Conservation (phyloP, 2,888 invertebrate species). For the Anorthoa munda region DNA sequence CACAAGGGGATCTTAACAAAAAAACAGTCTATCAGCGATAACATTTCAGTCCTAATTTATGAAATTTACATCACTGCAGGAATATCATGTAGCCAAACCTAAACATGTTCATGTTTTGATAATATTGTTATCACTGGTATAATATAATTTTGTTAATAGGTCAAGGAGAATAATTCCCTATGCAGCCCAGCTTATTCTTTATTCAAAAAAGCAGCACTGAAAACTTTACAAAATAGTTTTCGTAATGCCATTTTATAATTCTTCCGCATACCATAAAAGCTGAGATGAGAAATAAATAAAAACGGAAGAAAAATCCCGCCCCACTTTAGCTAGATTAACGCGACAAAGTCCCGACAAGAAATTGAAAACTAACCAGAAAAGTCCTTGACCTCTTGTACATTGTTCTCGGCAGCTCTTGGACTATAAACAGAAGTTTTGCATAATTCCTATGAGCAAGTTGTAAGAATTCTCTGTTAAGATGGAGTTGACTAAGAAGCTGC, state of each 20-base stretch:
- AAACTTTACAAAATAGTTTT: not conserved
- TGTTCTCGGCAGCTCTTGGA: slow-evolving; percentile 22
- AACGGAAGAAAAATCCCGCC: slow-evolving; percentile 31
- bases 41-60: too few species aligned
- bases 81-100: too few species aligned
- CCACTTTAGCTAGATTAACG: slow-evolving; percentile 45
- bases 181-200: not conserved
- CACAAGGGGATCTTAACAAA: too few species aligned
- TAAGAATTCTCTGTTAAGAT: slow-evolving; percentile 8
- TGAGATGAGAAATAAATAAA: slow-evolving; percentile 46
- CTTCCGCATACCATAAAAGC: slow-evolving; percentile 22
- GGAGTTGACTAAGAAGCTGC: not conserved
- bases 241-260: slow-evolving; percentile 21
- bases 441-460: slow-evolving; percentile 20
- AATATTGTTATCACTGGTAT: too few species aligned
- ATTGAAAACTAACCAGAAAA: slow-evolving; percentile 49
- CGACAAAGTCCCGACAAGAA: slow-evolving; percentile 41
- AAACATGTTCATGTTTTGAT: too few species aligned
- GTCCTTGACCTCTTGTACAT: slow-evolving; percentile 46
- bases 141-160: too few species aligned
- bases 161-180: too few species aligned
- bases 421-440: slow-evolving; percentile 27
- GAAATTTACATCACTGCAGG: too few species aligned
- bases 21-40: too few species aligned
- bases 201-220: not conserved